Conservation (phyloP, 1,140 invertebrate genomes). For the Papilio xuthus region DNA sequence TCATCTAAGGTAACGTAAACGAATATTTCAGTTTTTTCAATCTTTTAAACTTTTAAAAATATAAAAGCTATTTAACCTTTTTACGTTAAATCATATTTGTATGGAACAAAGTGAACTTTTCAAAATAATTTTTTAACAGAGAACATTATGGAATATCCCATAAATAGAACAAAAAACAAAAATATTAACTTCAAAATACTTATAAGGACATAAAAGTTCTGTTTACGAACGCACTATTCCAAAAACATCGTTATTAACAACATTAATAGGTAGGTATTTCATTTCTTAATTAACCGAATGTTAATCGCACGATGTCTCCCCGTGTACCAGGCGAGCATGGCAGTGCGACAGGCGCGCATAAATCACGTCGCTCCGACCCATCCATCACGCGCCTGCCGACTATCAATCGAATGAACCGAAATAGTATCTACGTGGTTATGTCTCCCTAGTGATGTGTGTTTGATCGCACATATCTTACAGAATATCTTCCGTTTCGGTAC, state of each 20-base stretch:
- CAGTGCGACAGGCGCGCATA: slow-evolving; percentile 63
- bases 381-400: slow-evolving; percentile 69
- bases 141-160: too few species aligned
- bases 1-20: not conserved
- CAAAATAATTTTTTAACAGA: too few species aligned
- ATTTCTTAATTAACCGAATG: slow-evolving; percentile 4
- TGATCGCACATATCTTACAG: not conserved
- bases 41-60: too few species aligned
- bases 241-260: not conserved
- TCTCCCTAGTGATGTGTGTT: not conserved
- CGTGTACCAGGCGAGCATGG: slow-evolving; percentile 65
- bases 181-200: not conserved
- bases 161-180: too few species aligned
- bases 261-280: not conserved
- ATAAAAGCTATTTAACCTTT: too few species aligned
- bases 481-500: not conserved
- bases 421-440: slow-evolving; percentile 49
- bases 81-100: too few species aligned
- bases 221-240: too few species aligned
- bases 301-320: slow-evolving; percentile 19
- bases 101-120: too few species aligned
- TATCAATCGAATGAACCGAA: slow-evolving; percentile 70
- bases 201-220: not conserved
- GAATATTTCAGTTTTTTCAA: too few species aligned
- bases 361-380: slow-evolving; percentile 66